phyloP scores from a whole-genome alignment of 2,888 invertebrate genomes.

The Rhabditophanes sp. region DNA sequence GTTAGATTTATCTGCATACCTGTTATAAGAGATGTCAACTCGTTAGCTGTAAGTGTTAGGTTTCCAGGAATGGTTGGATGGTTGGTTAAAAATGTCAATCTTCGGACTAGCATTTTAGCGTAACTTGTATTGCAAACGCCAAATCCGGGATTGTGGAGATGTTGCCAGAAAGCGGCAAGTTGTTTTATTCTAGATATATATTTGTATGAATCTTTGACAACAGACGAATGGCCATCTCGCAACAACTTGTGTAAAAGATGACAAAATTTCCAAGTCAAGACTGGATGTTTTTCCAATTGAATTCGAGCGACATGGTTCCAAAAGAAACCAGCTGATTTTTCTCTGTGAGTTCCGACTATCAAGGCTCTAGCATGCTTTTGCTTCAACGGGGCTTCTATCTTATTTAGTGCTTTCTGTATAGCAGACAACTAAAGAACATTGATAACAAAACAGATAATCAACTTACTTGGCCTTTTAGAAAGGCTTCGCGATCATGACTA shows the following conservation, averaged over 20 bases:
- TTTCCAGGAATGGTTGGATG: conserved; percentile 2
- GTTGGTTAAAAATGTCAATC: conserved; percentile 50
- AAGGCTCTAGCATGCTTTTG: conserved; percentile 86
- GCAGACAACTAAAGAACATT: conserved; percentile 57
- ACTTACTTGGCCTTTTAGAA: conserved; percentile 18
- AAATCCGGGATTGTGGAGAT: conserved; percentile 73
- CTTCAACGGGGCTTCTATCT: conserved; percentile 78
- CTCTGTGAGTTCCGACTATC: conserved; percentile 42
- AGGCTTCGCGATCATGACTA: conserved; percentile 16
- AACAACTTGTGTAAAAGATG: conserved; percentile 87
- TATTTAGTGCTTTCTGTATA: conserved; percentile 80
- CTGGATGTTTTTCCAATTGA: conserved; percentile 75
- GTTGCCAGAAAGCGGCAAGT: conserved; percentile 47
- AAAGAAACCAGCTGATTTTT: conserved; percentile 57
- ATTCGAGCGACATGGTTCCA: conserved; percentile 62
- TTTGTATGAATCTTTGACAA: conserved; percentile 16
- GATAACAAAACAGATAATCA: not conserved
- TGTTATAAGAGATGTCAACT: too few relatives aligned
- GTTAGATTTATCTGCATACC: too few relatives aligned
- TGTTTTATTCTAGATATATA: conserved; percentile 24
- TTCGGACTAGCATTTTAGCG: conserved; percentile 66
- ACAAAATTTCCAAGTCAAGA: conserved; percentile 96
- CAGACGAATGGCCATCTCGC: conserved; percentile 67
- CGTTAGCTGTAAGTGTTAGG: too few relatives aligned
- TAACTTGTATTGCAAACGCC: conserved; percentile 78